These are phyloP conservation scores for Galaxias olidus DNA, from an alignment of 2,797 vertebrate genomes.

Conservation along the genomic window DNA sequence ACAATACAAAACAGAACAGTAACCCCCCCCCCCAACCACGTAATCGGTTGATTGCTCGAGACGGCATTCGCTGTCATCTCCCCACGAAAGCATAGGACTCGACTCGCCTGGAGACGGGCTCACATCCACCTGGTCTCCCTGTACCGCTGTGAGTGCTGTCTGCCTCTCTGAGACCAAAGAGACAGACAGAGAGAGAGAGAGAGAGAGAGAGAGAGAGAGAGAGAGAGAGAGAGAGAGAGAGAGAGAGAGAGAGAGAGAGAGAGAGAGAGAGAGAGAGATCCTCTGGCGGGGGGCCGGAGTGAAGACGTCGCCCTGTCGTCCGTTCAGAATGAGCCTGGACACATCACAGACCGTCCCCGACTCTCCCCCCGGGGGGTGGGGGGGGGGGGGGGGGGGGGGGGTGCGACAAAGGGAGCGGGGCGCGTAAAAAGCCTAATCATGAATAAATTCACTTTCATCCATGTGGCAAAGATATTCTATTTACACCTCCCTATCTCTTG, in stretches of 20 bases:
- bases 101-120: too few species aligned
- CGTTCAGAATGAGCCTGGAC: constrained; percentile 62
- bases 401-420: constrained; percentile 35
- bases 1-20: too few species aligned
- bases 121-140: too few species aligned
- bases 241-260: constrained; percentile 5
- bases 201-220: constrained; percentile 18
- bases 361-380: constrained; percentile 17
- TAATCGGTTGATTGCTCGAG: too few species aligned
- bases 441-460: constrained; percentile 66
- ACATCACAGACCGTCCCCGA: constrained; percentile 55
- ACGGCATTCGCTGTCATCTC: too few species aligned
- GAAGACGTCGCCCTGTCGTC: not conserved
- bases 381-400: too few species aligned
- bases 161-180: too few species aligned
- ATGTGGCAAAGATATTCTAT: constrained; percentile 70
- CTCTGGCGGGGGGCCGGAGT: too few species aligned
- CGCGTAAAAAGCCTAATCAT: constrained; percentile 60
- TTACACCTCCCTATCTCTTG: constrained; percentile 68
- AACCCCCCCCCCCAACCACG: too few species aligned
- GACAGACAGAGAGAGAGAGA: constrained; percentile 25
- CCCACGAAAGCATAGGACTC: too few species aligned
- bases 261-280: too few species aligned
- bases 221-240: constrained; percentile 12
- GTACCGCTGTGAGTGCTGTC: too few species aligned